Percentiles rank a stretch among this genome's conserved stretches.
Conservation (phyloP, 2,797 vertebrate species). For the Scleropages formosus region DNA sequence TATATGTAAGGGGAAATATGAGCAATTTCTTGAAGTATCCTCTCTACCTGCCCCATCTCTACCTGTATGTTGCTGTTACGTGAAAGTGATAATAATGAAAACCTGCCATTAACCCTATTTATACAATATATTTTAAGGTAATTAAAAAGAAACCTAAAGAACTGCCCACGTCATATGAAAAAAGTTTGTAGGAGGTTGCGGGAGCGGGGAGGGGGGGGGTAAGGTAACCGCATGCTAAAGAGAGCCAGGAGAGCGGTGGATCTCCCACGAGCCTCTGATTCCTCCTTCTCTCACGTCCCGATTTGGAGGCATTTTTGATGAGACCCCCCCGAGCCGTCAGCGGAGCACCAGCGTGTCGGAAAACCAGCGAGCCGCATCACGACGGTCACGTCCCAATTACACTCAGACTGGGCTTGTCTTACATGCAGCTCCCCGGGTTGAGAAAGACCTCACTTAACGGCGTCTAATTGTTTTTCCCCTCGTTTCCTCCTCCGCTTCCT, state of each 20-base stretch:
- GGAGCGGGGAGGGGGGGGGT: background rate
- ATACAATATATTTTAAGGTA: too few species aligned
- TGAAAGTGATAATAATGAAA: too few species aligned
- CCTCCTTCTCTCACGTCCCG: background rate
- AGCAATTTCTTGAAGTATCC: too few species aligned
- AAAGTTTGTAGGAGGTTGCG: background rate
- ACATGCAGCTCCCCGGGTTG: background rate
- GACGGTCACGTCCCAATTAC: background rate
- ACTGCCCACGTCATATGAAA: too few species aligned
- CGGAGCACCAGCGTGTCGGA: background rate
- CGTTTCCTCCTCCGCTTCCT: background rate
- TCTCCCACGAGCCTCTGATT: background rate
- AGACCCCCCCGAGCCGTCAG: background rate
- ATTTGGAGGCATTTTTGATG: background rate
- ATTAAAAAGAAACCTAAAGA: too few species aligned
- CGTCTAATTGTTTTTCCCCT: background rate
- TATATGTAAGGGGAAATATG: too few species aligned
- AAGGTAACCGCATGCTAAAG: background rate
- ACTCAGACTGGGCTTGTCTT: background rate
- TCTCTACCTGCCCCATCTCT: too few species aligned
- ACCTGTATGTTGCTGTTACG: too few species aligned
- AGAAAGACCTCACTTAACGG: background rate
- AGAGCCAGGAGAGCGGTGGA: background rate
- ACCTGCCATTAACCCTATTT: too few species aligned
- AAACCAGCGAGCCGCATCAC: background rate